phyloP scores from a whole-genome alignment of 2,797 vertebrate species.

The Setipinna tenuifilis region DNA sequence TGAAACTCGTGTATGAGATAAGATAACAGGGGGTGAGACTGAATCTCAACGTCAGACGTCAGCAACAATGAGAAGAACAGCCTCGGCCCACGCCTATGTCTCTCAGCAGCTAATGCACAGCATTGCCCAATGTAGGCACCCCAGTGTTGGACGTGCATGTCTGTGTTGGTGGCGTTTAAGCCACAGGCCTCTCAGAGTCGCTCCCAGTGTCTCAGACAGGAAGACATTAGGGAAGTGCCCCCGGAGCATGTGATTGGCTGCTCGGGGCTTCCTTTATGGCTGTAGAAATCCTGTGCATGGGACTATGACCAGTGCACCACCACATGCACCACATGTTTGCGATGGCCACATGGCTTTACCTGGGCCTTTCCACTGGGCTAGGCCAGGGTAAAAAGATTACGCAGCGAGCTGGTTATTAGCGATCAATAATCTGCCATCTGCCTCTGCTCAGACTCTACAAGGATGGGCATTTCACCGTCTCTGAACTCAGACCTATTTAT shows the following conservation, averaged over 20 bases:
- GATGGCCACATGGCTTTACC: too few species aligned
- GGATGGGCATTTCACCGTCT: neutral
- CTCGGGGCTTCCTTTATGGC: neutral
- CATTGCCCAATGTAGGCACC: neutral
- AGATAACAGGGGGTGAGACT: neutral
- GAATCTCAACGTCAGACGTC: neutral
- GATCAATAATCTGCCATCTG: conserved; percentile 3
- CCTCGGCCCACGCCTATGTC: neutral
- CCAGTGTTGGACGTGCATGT: neutral
- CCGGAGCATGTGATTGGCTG: conserved; percentile 10
- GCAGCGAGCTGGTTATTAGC: neutral
- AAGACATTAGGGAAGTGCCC: conserved; percentile 24
- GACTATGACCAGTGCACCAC: neutral
- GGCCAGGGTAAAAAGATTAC: neutral
- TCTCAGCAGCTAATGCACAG: neutral
- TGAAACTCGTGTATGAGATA: neutral
- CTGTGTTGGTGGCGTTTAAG: neutral
- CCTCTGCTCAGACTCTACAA: neutral
- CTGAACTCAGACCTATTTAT: neutral
- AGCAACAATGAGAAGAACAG: neutral
- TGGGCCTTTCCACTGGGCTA: neutral
- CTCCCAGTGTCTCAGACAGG: neutral
- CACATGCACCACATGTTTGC: too few species aligned
- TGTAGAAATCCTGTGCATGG: conserved; percentile 1
- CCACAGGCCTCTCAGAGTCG: neutral